Conservation (phyloP, 2,113 vertebrate species). For the Protobothrops mucrosquamatus region DNA sequence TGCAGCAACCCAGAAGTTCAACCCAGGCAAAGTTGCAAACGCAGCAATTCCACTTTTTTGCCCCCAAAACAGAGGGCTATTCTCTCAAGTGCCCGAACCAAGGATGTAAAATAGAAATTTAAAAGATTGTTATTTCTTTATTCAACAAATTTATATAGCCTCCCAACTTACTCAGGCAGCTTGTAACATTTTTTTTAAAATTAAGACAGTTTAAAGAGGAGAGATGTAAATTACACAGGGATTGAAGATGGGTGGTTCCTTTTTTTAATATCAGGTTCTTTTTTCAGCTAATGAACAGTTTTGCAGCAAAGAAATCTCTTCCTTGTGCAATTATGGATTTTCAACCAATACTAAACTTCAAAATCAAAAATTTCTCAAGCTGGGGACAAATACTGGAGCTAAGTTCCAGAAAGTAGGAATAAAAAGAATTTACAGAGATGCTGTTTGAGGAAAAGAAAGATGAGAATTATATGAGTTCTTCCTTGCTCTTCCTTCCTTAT, state of each 20-base stretch:
- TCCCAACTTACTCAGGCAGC: not conserved
- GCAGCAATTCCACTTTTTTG: not conserved
- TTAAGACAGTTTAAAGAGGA: not conserved
- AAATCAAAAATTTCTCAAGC: too few species aligned
- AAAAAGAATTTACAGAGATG: not conserved
- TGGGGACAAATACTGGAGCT: not conserved
- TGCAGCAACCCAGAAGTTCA: not conserved
- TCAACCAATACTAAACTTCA: not conserved
- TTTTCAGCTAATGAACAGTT: not conserved
- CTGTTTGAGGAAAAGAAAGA: not conserved
- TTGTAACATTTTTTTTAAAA: not conserved
- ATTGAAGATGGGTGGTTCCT: not conserved
- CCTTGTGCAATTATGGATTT: not conserved
- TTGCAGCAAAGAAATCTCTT: too few species aligned
- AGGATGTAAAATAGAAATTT: not conserved
- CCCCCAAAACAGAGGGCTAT: not conserved
- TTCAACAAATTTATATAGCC: not conserved
- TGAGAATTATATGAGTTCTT: not conserved
- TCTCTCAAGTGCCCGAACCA: not conserved
- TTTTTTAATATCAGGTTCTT: not conserved
- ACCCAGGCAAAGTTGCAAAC: not conserved
- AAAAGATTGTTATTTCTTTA: not conserved
- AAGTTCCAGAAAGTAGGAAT: not conserved
- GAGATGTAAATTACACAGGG: not conserved
- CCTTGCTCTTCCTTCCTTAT: not conserved